phyloP scores from a whole-genome alignment of 2,113 vertebrate genomes.

The Galbula dea region DNA sequence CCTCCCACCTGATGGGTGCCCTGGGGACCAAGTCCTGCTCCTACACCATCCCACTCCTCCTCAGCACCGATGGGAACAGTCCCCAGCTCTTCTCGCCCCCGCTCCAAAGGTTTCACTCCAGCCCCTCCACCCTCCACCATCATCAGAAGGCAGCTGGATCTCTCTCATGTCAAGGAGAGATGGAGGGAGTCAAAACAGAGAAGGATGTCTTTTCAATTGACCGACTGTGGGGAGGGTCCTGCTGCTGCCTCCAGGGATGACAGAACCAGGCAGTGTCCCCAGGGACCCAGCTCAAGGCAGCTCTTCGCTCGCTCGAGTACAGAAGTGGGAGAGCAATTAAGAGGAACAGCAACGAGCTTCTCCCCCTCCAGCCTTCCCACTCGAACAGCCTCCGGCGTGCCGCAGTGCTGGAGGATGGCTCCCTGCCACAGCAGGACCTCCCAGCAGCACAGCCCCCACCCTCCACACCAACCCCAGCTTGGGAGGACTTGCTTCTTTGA shows the following conservation, averaged over 20 bases:
- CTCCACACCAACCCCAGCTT: background rate
- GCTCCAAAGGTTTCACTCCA: background rate
- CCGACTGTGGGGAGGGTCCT: background rate
- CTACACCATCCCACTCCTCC: background rate
- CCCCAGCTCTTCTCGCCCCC: background rate
- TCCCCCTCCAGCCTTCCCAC: conserved; percentile 23
- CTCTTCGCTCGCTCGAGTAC: background rate
- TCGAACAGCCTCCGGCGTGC: background rate
- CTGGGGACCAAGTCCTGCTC: background rate
- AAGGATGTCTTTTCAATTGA: background rate
- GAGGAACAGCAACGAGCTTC: background rate
- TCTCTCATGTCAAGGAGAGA: background rate
- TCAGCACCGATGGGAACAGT: background rate
- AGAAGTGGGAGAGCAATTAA: conserved; percentile 57
- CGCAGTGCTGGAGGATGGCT: background rate
- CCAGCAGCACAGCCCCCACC: background rate
- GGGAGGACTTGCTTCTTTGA: background rate
- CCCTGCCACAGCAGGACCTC: background rate
- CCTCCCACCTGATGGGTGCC: fast-evolving
- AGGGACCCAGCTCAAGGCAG: conserved; percentile 1
- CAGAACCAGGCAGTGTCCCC: background rate
- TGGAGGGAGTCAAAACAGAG: background rate
- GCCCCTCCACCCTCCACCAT: background rate
- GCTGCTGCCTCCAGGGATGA: background rate
- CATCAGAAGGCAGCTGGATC: background rate